These are phyloP conservation scores for Andrena haemorrhoa DNA, from an alignment of 2,888 invertebrate genomes.

Conservation along the genomic window DNA sequence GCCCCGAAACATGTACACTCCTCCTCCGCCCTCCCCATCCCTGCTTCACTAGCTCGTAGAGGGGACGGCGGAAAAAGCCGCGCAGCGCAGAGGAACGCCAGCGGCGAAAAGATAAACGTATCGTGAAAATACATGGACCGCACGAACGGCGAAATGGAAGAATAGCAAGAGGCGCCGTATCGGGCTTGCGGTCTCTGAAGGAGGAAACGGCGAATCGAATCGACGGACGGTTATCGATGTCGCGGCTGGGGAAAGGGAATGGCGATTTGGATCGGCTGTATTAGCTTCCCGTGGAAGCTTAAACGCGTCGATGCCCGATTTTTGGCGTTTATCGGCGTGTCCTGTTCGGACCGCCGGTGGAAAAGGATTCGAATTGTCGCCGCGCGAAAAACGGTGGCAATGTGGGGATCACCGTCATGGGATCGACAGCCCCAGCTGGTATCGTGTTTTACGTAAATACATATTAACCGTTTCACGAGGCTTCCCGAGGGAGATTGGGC, in stretches of 20 bases:
- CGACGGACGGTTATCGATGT: slow-evolving; percentile 16
- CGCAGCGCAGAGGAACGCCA: neutral
- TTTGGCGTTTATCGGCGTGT: slow-evolving; percentile 37
- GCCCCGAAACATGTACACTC: slow-evolving; percentile 9
- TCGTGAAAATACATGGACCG: slow-evolving; percentile 10
- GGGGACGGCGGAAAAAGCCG: neutral
- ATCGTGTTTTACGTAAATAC: slow-evolving; percentile 37
- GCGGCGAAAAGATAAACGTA: slow-evolving; percentile 15
- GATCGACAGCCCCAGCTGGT: slow-evolving; percentile 19
- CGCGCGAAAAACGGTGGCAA: slow-evolving; percentile 23
- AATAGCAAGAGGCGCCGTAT: neutral
- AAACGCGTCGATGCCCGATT: slow-evolving; percentile 20
- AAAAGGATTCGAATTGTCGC: slow-evolving; percentile 25
- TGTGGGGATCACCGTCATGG: slow-evolving; percentile 16
- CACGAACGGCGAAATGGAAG: neutral
- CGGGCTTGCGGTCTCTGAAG: neutral
- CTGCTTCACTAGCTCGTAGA: too few relatives aligned
- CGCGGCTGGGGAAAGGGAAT: neutral
- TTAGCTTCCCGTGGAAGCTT: slow-evolving; percentile 18
- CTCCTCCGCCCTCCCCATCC: neutral
- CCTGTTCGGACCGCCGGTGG: slow-evolving; percentile 3
- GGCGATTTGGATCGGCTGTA: slow-evolving; percentile 3
- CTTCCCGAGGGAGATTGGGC: too few relatives aligned
- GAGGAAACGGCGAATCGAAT: slow-evolving; percentile 1
- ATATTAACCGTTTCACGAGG: slow-evolving; percentile 38